A percentile compares a stretch with the other conserved stretches of the same genome.
These are phyloP conservation scores for Austrolebias charrua DNA, from an alignment of 2,797 vertebrate genomes.

Conservation along the genomic window DNA sequence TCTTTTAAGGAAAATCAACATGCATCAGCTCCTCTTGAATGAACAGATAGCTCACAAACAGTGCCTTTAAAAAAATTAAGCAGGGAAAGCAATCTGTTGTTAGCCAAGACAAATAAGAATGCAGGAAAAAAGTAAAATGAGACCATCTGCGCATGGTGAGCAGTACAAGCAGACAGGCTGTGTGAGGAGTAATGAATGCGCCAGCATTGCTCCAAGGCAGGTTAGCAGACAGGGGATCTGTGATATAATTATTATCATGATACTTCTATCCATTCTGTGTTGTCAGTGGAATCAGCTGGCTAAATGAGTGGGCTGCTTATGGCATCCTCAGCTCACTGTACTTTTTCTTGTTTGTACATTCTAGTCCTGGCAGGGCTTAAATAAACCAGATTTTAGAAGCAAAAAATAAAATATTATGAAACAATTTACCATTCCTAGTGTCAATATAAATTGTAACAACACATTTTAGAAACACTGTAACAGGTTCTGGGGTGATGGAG, in stretches of 20 bases:
- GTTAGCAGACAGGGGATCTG: conserved; percentile 54
- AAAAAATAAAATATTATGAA: conserved; percentile 7
- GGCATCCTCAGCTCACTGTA: conserved; percentile 29
- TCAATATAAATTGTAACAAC: conserved; percentile 3
- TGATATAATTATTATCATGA: conserved; percentile 51
- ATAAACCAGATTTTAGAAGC: conserved; percentile 24
- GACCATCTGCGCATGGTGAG: conserved; percentile 29
- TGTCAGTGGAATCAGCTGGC: conserved; percentile 48
- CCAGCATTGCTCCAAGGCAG: conserved; percentile 55
- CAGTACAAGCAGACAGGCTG: conserved; percentile 15
- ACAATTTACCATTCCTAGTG: conserved; percentile 11
- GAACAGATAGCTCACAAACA: neutral
- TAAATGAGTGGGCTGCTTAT: conserved; percentile 56
- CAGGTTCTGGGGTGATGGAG: neutral
- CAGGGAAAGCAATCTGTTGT: neutral
- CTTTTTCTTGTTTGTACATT: conserved; percentile 30
- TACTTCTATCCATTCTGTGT: conserved; percentile 43
- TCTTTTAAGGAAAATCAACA: conserved; percentile 5
- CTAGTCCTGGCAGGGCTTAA: conserved; percentile 25
- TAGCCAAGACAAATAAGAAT: conserved; percentile 26
- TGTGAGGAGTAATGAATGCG: conserved; percentile 46
- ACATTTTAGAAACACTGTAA: neutral
- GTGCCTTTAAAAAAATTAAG: neutral
- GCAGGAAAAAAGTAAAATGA: conserved; percentile 36
- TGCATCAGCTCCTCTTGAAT: neutral